These are phyloP conservation scores for Dasypolia templi DNA, from an alignment of 2,888 invertebrate species.

Conservation along the genomic window DNA sequence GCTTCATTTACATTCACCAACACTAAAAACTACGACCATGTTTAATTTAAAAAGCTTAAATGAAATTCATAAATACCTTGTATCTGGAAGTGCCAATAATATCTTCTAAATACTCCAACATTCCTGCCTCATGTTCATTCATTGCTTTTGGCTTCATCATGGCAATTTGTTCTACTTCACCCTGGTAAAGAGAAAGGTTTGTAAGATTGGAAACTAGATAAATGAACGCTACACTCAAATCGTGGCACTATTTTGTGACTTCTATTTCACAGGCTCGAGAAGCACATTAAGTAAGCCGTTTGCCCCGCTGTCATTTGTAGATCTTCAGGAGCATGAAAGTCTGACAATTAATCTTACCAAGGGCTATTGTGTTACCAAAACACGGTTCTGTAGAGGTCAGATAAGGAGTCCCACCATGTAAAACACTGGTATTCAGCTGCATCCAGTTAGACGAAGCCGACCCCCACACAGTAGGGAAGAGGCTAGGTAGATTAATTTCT, in stretches of 20 bases:
- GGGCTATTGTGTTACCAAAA: too few relatives aligned
- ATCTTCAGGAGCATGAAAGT: background rate
- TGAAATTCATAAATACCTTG: conserved; percentile 89
- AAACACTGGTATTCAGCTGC: background rate
- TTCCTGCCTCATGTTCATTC: conserved; percentile 96
- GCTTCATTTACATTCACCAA: background rate
- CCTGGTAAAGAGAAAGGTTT: conserved; percentile 88
- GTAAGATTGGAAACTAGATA: background rate
- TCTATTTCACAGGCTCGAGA: background rate
- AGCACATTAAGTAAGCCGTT: too few relatives aligned
- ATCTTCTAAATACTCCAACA: conserved; percentile 99
- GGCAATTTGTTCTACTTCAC: conserved; percentile 99
- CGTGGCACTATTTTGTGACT: background rate
- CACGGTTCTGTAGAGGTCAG: background rate
- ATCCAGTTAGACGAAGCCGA: background rate
- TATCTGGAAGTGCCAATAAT: conserved; percentile 97
- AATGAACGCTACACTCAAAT: background rate
- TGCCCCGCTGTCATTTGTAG: background rate
- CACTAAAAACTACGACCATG: background rate
- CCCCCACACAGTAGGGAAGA: background rate
- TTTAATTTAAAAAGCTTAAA: background rate
- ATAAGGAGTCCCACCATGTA: background rate
- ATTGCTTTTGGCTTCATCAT: conserved; percentile 99
- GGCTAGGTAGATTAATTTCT: background rate
- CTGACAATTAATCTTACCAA: too few relatives aligned